These are phyloP conservation scores for Conger conger DNA, from an alignment of 2,113 vertebrate genomes.

Conservation along the genomic window DNA sequence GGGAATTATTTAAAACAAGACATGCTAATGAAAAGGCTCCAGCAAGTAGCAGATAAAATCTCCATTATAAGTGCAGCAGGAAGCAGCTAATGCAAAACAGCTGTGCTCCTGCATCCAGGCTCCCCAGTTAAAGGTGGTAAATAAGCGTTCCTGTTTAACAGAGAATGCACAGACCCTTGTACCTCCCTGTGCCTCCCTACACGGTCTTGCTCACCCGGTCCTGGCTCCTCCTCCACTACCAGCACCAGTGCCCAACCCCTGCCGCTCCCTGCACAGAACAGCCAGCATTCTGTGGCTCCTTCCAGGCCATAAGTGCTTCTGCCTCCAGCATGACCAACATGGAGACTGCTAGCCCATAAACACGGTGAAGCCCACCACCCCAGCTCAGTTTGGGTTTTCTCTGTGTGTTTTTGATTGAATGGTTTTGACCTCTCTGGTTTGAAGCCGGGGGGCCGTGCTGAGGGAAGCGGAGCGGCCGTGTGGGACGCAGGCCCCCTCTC, in stretches of 20 bases:
- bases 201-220: slow-evolving; percentile 33
- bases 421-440: slow-evolving; percentile 35
- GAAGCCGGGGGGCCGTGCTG: slow-evolving; percentile 35
- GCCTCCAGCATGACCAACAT: not conserved
- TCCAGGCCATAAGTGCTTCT: not conserved
- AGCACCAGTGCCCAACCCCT: not conserved
- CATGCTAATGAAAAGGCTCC: slow-evolving; percentile 32
- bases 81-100: slow-evolving; percentile 40
- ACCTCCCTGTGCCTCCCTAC: not conserved
- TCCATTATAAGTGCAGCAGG: slow-evolving; percentile 48
- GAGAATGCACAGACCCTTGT: not conserved
- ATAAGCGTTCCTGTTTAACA: slow-evolving; percentile 8
- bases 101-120: slow-evolving; percentile 23
- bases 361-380: slow-evolving; percentile 40
- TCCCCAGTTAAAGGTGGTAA: slow-evolving; percentile 6
- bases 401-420: slow-evolving; percentile 42
- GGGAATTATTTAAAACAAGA: slow-evolving; percentile 35
- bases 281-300: not conserved
- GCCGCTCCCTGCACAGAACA: no score
- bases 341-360: slow-evolving; percentile 37
- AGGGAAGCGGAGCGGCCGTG: slow-evolving; percentile 61
- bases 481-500: not conserved
- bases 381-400: slow-evolving; percentile 51
- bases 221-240: slow-evolving; percentile 16
- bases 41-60: slow-evolving; percentile 44